phyloP scores from a whole-genome alignment of 1,140 invertebrate genomes.

The Hypothenemus hampei region DNA sequence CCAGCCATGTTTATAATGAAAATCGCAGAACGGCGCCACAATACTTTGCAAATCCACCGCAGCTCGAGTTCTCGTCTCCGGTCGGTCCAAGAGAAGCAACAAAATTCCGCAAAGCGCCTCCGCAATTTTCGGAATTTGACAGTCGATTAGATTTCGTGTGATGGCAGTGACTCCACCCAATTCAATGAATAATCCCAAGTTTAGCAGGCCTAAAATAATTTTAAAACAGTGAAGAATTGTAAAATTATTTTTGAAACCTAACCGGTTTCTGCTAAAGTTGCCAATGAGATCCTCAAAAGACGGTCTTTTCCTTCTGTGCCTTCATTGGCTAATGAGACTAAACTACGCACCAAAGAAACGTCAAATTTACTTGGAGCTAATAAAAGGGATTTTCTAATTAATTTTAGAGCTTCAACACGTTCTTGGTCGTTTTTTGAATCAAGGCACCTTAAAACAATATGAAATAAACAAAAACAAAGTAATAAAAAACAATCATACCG shows the following conservation, averaged over 20 bases:
- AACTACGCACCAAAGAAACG: conserved; percentile 60
- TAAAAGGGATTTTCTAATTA: conserved; percentile 67
- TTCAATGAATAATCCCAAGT: conserved; percentile 60
- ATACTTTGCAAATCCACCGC: conserved; percentile 75
- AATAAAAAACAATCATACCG: conserved; percentile 49
- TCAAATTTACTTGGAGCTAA: conserved; percentile 63
- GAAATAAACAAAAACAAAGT: not conserved
- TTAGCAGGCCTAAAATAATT: too few relatives aligned
- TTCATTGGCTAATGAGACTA: conserved; percentile 78
- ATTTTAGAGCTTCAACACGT: conserved; percentile 80
- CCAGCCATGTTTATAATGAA: conserved; percentile 62
- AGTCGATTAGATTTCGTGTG: conserved; percentile 74
- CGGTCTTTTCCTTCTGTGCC: conserved; percentile 73
- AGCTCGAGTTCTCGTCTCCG: conserved; percentile 67
- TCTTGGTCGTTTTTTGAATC: conserved; percentile 88
- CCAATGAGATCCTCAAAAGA: conserved; percentile 73
- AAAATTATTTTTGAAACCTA: too few relatives aligned
- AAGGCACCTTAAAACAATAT: conserved; percentile 56
- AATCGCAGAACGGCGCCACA: conserved; percentile 88
- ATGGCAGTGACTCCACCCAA: conserved; percentile 81
- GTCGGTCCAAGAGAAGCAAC: conserved; percentile 82
- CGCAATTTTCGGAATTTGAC: conserved; percentile 69
- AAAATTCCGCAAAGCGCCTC: conserved; percentile 84
- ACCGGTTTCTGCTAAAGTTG: conserved; percentile 81
- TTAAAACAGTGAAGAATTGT: too few relatives aligned